These are phyloP conservation scores for Olivierus martensii DNA, from an alignment of 1,140 invertebrate genomes.

Conservation along the genomic window DNA sequence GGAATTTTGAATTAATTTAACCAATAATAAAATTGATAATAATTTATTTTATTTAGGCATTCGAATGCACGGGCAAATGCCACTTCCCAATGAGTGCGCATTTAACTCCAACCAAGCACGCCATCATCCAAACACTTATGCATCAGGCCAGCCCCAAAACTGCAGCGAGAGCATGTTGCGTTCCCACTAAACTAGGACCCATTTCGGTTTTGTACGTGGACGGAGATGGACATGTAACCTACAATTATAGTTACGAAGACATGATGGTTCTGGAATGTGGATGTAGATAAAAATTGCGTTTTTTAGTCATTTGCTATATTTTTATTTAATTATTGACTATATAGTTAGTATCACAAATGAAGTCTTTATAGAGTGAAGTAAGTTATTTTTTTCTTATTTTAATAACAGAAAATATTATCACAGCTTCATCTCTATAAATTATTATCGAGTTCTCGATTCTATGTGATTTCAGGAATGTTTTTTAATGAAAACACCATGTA, in stretches of 20 bases:
- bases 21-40: background rate
- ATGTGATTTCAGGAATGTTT: too few relatives aligned
- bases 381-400: too few relatives aligned
- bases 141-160: slow-evolving; percentile 60
- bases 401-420: too few relatives aligned
- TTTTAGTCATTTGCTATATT: too few relatives aligned
- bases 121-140: slow-evolving; percentile 87
- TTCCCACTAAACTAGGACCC: slow-evolving; percentile 69
- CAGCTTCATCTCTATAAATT: too few relatives aligned
- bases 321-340: too few relatives aligned
- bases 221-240: slow-evolving; percentile 77
- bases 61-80: slow-evolving; percentile 84
- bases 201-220: slow-evolving; percentile 86
- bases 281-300: slow-evolving; percentile 43
- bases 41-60: slow-evolving; percentile 43
- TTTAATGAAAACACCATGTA: too few relatives aligned
- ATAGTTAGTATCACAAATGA: too few relatives aligned
- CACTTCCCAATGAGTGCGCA: slow-evolving; percentile 66
- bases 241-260: slow-evolving; percentile 79
- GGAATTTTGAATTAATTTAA: slow-evolving; percentile 5
- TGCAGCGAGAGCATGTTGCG: slow-evolving; percentile 76
- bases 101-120: slow-evolving; percentile 91
- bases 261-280: slow-evolving; percentile 94
- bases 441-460: too few relatives aligned
- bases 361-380: too few relatives aligned